Evolutionary conservation across 2,113 vertebrate species (phyloP), one percentile per base, ranked within the genome.

Genomic region (Albula glossodonta): DNA sequence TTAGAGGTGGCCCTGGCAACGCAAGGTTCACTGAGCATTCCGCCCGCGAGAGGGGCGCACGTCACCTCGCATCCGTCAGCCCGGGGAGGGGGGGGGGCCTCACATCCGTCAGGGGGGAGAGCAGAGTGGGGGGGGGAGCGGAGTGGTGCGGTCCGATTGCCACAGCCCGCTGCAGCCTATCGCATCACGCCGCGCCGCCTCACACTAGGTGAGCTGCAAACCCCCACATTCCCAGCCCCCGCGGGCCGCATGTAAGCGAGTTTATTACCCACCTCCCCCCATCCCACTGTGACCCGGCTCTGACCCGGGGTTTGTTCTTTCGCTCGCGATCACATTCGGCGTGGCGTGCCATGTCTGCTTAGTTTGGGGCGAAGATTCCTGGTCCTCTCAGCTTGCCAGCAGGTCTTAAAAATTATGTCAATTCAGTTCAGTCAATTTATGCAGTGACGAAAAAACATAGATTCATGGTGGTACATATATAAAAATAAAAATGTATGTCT

Each of bases 11-110:
- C 96, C 95, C 92, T 93, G 95, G 94, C 87, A 92, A 96, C 96
- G 96, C 97, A 97, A 98, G 97, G 96, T 97, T 97, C 96, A 97
- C 95, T 93, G 96, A 96, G 96, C 96, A 97, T 96, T 97, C 95
- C 96, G 94, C 91, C 91, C 94, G 94, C 95, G 96, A 96, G 92
- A 96, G 94, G 94, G 97, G 94, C 96, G 97, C 97, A 95, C 96
- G 96, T 96, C 96, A 96, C 94, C 94, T 97, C 96, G 92, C 96
- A 98, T 98, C 97, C 96, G 95, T 96, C 96, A 96, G 96, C 97
- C 97, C 17, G 97, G 95, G 96, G 95, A 96, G 97, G 97, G 97
- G 96, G 96, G 92, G 90, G 90, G 31, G 31, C 94, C 94, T 97
- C 96, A 92, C 96, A 98, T 98, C 97, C 96, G 95, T 96, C 96